Conservation (phyloP, 2,113 vertebrate genomes). For the Phodopus roborovskii region DNA sequence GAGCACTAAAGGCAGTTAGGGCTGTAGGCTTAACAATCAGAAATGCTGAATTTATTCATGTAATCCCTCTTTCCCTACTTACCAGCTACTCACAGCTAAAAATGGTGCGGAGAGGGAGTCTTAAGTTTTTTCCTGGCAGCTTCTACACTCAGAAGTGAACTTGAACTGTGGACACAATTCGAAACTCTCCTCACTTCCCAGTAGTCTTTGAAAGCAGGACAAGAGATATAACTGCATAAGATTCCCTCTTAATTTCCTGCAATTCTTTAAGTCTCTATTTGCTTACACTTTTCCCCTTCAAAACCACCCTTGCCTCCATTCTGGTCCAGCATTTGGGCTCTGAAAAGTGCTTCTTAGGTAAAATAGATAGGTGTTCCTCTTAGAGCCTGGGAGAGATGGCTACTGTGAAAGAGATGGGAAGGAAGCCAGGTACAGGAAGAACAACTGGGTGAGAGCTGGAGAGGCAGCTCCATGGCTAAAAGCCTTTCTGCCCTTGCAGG, state of each 20-base stretch:
- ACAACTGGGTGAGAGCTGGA: neutral
- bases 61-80: conserved; percentile 63
- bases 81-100: conserved; percentile 71
- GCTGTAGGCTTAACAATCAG: conserved; percentile 43
- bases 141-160: conserved; percentile 50
- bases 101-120: conserved; percentile 33
- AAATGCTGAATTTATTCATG: conserved; percentile 75
- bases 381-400: conserved; percentile 3
- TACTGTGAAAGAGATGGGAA: neutral
- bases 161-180: conserved; percentile 48
- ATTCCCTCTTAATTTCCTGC: neutral
- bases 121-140: conserved; percentile 54
- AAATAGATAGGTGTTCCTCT: conserved; percentile 14
- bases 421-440: neutral
- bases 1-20: conserved; percentile 45
- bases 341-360: conserved; percentile 51
- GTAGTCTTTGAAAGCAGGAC: conserved; percentile 31
- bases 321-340: neutral
- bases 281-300: neutral
- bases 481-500: neutral
- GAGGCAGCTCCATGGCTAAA: neutral
- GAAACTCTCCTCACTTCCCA: neutral
- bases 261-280: neutral
- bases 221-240: conserved; percentile 39
- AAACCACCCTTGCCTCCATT: neutral